Evolutionary conservation across 2,113 vertebrate genomes (phyloP), one percentile per base, ranked within the genome.

Genomic region (Beaufortia kweichowensis): DNA sequence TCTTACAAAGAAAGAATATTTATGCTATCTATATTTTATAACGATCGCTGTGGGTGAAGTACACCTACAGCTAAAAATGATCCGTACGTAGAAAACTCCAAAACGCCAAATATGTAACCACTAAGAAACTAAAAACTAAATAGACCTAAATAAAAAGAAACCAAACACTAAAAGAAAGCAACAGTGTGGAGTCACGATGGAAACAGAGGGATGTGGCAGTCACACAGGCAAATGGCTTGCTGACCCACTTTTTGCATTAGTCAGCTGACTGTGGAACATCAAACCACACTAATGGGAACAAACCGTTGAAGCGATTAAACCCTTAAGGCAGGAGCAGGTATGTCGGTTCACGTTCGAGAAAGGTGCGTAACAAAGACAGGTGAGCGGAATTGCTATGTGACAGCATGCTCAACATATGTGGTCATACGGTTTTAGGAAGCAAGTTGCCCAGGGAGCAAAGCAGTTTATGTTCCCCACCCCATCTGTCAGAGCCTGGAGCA

Each of bases 181-280:
- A 50, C 55, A 75, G 55, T 14, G 23, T 35, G 10, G 29, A 29
- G 21, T 46, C 9, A 29, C 19, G 48, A 73, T 48, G 28, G 12
- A 75, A 56, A 57, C 28, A 19, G 10, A 62, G 28, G 24, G 9
- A 75, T 68, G 65, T 10, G 10, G 21, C 56, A 62, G 73, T 35
- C 23, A 79, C 48, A 39, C 55, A 59, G 28, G 41, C 71, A 63
- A 66, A 68, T 46, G 24, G 33, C 74, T 59, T 67, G 43, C 77
- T 90, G 89, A 86, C 87, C 88, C 78, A 89, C 76, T 86, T 90
- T 78, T 43, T 80, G 77, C 61, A 41, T 71, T 59, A 83, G 86
- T 90, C 88, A 88, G 84, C 81, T 88, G 84, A 90, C 79, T 23
- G 69, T 56, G 21, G 62, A 81, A 74, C 84, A 77, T 69, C 75